phyloP scores from a whole-genome alignment of 1,140 invertebrate species.

The Aphaenogaster floridana region DNA sequence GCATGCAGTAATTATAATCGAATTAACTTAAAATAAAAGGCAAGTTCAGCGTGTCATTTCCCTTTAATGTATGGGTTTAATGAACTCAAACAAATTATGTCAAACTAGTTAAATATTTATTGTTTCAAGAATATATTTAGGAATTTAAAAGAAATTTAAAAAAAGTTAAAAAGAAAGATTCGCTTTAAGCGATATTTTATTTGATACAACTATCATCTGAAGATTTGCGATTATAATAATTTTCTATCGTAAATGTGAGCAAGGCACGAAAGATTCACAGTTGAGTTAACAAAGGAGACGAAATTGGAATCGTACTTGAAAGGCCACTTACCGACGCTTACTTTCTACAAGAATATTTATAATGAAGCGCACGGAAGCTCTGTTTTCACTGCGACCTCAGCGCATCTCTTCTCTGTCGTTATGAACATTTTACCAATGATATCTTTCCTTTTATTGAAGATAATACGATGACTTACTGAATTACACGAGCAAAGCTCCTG shows the following conservation, averaged over 20 bases:
- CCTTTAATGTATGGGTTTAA: background rate
- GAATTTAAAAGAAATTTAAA: background rate
- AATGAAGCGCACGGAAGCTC: slow-evolving; percentile 51
- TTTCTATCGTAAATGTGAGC: slow-evolving; percentile 27
- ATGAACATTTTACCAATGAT: slow-evolving; percentile 4
- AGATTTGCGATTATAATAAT: slow-evolving; percentile 10
- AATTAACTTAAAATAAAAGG: background rate
- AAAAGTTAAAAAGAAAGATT: background rate
- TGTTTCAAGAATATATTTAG: background rate
- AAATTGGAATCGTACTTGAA: slow-evolving; percentile 67
- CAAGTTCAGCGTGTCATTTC: background rate
- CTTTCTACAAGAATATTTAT: slow-evolving; percentile 69
- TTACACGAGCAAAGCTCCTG: background rate
- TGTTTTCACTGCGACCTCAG: slow-evolving; percentile 55
- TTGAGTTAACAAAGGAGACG: slow-evolving; percentile 61
- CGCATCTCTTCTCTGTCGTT: slow-evolving; percentile 1
- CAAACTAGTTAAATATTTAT: background rate
- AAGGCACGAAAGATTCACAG: slow-evolving; percentile 43
- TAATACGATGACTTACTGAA: background rate
- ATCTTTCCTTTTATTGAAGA: slow-evolving; percentile 6
- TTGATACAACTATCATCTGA: background rate
- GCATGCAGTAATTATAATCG: slow-evolving; percentile 1
- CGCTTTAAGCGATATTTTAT: background rate
- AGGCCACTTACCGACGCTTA: slow-evolving; percentile 69
- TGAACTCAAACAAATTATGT: background rate